A percentile compares a stretch with the other conserved stretches of the same genome.
Evolutionary conservation across 53 echinoderm and acorn worm genomes (phyloP).

Genomic region (Holothuria scabra): DNA sequence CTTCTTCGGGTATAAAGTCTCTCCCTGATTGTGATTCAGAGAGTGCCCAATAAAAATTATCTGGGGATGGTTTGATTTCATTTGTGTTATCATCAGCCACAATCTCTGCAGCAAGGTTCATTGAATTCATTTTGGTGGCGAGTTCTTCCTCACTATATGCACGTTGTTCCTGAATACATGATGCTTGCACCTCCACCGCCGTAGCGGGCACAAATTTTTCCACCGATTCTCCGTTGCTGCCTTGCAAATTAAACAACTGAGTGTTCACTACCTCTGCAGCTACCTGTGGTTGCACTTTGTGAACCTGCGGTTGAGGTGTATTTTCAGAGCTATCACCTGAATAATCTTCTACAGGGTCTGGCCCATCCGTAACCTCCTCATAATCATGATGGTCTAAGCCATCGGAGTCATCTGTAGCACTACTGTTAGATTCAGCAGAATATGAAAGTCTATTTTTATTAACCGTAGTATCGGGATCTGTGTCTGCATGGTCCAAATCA

Average conservation of each 20-base stretch:
- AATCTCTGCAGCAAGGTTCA: neutral
- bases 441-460: constrained; percentile 57
- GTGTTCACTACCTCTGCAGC: neutral
- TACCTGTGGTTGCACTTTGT: neutral
- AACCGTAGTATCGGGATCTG: constrained; percentile 16
- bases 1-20: neutral
- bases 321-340: constrained; percentile 40
- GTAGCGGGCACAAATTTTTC: neutral
- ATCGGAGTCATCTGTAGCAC: constrained; percentile 59
- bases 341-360: constrained; percentile 6
- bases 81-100: neutral
- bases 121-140: neutral
- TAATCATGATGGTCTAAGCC: constrained; percentile 29
- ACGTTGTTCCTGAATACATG: constrained; percentile 46
- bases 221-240: neutral
- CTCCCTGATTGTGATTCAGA: constrained; percentile 11
- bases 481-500: constrained; percentile 25
- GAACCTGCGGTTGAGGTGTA: constrained; percentile 11
- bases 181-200: constrained; percentile 4
- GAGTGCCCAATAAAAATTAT: constrained; percentile 23
- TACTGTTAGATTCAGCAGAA: constrained; percentile 65
- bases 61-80: neutral
- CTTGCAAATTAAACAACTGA: constrained; percentile 24
- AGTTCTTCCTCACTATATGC: constrained; percentile 5
- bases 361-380: constrained; percentile 1